Evolutionary conservation across 2,888 invertebrate genomes (phyloP).

Genomic region (Sinotaia quadrata): DNA sequence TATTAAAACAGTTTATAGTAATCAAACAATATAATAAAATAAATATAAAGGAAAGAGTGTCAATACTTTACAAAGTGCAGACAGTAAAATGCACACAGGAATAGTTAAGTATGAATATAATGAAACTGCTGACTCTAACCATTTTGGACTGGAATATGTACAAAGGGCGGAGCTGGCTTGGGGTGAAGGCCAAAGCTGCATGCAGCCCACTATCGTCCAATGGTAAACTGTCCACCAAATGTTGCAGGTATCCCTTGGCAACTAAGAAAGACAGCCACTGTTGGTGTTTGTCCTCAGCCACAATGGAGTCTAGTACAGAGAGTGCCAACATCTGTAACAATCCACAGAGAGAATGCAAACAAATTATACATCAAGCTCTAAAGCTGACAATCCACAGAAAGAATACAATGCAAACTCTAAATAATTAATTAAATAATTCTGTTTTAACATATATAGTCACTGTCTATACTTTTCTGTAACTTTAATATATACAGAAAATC

Average conservation of each 20-base stretch:
- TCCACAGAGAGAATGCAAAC: not conserved
- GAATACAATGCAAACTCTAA: not conserved
- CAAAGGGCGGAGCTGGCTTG: conserved; percentile 78
- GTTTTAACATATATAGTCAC: too few species aligned
- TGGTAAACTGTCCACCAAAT: conserved; percentile 85
- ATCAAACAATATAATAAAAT: too few species aligned
- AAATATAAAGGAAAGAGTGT: not conserved
- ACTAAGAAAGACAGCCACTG: conserved; percentile 76
- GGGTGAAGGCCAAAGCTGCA: conserved; percentile 71
- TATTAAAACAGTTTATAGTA: too few species aligned
- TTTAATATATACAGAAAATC: too few species aligned
- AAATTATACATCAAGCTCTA: too few species aligned
- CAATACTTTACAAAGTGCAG: too few species aligned
- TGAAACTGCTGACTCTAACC: too few species aligned
- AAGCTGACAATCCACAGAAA: not conserved
- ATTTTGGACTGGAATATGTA: conserved; percentile 92
- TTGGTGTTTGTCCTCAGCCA: conserved; percentile 80
- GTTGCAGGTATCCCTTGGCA: conserved; percentile 80
- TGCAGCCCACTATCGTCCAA: conserved; percentile 77
- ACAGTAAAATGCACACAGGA: too few species aligned
- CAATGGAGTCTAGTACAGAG: conserved; percentile 84
- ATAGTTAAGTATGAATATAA: too few species aligned
- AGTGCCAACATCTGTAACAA: conserved; percentile 82
- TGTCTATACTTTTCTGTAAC: too few species aligned
- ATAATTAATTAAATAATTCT: not conserved